Evolutionary conservation across 2,113 vertebrate genomes (phyloP).

Genomic region (Tapirus terrestris): DNA sequence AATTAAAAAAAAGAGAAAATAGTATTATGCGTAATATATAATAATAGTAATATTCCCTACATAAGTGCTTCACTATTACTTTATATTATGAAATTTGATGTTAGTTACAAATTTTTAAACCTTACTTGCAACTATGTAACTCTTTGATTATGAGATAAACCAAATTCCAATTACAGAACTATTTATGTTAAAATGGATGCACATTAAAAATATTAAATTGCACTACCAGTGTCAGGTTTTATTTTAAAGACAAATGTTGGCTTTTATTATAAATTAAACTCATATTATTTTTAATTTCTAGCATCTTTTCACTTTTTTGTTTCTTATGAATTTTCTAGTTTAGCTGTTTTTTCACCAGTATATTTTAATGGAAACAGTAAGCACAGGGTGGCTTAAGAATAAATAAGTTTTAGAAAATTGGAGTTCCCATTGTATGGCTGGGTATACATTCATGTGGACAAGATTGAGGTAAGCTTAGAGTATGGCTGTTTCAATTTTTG

Average conservation of each 20-base stretch:
- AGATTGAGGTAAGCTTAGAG: background rate
- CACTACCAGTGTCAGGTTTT: background rate
- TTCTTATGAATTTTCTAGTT: background rate
- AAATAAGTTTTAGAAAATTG: background rate
- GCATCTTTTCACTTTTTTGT: background rate
- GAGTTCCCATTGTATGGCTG: background rate
- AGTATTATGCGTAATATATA: background rate
- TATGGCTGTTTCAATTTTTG: background rate
- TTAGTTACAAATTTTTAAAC: background rate
- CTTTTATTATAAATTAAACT: constrained; percentile 42
- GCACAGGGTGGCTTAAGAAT: background rate
- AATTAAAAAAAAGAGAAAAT: background rate
- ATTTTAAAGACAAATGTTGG: constrained; percentile 23
- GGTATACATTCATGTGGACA: background rate
- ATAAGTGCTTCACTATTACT: background rate
- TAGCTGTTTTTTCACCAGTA: background rate
- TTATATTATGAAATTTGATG: background rate
- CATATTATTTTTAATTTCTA: constrained; percentile 12
- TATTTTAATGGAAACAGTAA: background rate
- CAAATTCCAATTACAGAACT: background rate
- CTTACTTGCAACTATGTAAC: background rate
- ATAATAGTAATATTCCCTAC: constrained; percentile 28
- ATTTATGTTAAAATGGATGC: constrained; percentile 5
- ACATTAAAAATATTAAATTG: constrained; percentile 7
- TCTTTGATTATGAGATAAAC: background rate